Conservation (phyloP, 2,797 vertebrate genomes). For the Botia kubotai region DNA sequence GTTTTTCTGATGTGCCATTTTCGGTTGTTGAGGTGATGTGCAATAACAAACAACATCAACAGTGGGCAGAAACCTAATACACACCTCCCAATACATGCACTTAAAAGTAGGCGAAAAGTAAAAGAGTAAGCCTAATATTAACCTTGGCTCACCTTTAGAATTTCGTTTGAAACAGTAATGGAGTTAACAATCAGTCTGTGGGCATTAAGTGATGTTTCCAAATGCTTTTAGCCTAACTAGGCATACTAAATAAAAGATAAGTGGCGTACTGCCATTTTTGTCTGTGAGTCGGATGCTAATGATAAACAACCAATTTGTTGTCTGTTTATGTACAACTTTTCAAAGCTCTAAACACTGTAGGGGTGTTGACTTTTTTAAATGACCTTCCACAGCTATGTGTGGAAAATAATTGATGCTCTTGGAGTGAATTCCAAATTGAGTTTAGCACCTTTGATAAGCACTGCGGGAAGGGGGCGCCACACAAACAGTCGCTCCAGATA, state of each 20-base stretch:
- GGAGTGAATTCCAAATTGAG: too few species aligned
- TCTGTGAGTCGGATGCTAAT: neutral
- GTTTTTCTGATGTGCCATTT: constrained; percentile 5
- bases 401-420: too few species aligned
- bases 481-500: too few species aligned
- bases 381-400: too few species aligned
- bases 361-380: too few species aligned
- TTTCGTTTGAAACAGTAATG: neutral
- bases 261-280: neutral
- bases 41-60: constrained; percentile 20
- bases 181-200: neutral
- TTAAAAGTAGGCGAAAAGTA: neutral
- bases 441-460: too few species aligned
- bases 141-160: neutral
- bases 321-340: too few species aligned
- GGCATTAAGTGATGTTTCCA: neutral
- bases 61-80: constrained; percentile 39
- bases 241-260: neutral
- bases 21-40: constrained; percentile 41
- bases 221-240: neutral
- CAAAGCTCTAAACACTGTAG: too few species aligned
- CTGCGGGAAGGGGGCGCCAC: too few species aligned
- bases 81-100: constrained; percentile 35
- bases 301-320: neutral
- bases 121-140: too few species aligned